Percentiles rank a stretch among this genome's conserved stretches.
These are phyloP conservation scores for Euura lappo DNA, from an alignment of 1,140 invertebrate species.

Conservation along the genomic window DNA sequence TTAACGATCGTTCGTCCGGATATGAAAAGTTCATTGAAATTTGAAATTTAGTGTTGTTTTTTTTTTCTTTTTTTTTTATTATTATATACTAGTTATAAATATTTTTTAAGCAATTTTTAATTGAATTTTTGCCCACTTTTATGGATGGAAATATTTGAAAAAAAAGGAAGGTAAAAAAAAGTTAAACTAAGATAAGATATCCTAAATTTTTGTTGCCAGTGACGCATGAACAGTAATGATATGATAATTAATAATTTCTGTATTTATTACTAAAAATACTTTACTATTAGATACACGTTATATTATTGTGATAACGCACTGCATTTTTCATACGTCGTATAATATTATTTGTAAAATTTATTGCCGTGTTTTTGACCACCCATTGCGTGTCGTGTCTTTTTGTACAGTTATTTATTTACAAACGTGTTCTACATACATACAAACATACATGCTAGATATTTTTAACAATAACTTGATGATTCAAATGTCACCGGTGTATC, in stretches of 20 bases:
- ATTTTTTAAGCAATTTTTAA: conserved; percentile 38
- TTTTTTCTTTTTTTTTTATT: conserved; percentile 37
- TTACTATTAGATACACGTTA: conserved; percentile 29
- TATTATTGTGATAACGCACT: conserved; percentile 35
- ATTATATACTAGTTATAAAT: conserved; percentile 30
- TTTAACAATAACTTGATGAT: background rate
- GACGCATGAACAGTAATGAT: conserved; percentile 34
- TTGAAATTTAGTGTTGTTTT: too few relatives aligned
- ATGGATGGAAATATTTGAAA: background rate
- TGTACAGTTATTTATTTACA: conserved; percentile 7
- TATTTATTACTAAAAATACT: conserved; percentile 38
- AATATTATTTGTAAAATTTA: conserved; percentile 28
- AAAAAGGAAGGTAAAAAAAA: background rate
- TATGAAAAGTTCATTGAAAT: too few relatives aligned
- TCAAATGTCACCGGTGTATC: background rate
- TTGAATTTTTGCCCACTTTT: conserved; percentile 26
- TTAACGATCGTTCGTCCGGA: conserved; percentile 29
- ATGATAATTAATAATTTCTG: conserved; percentile 32
- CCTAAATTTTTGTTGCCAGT: conserved; percentile 36
- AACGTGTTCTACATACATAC: background rate
- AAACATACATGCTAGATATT: background rate
- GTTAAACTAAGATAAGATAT: conserved; percentile 6
- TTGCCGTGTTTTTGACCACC: background rate
- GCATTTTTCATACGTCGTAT: background rate
- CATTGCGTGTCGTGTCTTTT: background rate